These are phyloP conservation scores for Ypsolopha sequella DNA, from an alignment of 2,888 invertebrate genomes.

Conservation along the genomic window DNA sequence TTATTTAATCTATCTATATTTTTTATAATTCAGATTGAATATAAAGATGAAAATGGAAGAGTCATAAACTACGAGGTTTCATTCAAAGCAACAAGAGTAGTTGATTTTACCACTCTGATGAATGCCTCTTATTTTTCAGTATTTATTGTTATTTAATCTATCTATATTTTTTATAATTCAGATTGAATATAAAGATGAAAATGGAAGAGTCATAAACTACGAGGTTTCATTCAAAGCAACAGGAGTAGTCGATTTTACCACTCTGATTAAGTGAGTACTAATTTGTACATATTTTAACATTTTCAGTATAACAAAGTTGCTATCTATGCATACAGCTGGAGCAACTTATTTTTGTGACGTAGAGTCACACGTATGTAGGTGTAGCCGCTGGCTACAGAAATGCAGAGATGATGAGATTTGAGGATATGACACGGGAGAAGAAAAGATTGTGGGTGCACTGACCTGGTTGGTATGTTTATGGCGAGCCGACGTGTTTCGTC, in stretches of 20 bases:
- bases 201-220: constrained; percentile 40
- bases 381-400: no score
- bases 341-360: no score
- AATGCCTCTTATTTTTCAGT: background rate
- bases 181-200: constrained; percentile 34
- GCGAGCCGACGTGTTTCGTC: no score
- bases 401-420: no score
- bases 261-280: constrained; percentile 37
- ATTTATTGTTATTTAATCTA: background rate
- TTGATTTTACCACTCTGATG: constrained; percentile 60
- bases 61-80: constrained; percentile 53
- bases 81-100: constrained; percentile 62
- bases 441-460: no score
- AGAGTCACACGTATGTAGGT: background rate
- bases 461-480: no score
- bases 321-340: no score
- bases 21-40: constrained; percentile 29
- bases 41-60: constrained; percentile 35
- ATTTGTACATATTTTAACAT: background rate
- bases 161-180: constrained; percentile 15
- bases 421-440: no score
- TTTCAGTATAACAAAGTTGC: no score
- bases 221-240: constrained; percentile 67
- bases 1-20: background rate
- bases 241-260: constrained; percentile 62